phyloP scores from a whole-genome alignment of 2,113 vertebrate genomes.

The Halcyon senegalensis region DNA sequence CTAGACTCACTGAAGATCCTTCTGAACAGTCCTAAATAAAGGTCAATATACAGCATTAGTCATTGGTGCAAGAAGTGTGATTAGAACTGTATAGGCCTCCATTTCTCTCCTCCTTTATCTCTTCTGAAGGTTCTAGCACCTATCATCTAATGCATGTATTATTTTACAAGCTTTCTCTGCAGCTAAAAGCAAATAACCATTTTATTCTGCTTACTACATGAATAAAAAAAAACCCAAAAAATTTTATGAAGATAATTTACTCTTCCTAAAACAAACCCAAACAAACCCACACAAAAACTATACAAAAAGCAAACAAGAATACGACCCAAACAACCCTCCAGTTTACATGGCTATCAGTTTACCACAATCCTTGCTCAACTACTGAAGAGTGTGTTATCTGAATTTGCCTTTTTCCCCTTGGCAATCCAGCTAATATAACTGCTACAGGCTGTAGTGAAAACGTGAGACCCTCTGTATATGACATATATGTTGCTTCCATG shows the following conservation, averaged over 20 bases:
- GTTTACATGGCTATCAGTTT: not conserved
- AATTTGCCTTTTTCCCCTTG: not conserved
- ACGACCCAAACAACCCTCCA: not conserved
- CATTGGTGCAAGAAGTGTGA: not conserved
- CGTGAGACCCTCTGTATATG: not conserved
- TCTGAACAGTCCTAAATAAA: not conserved
- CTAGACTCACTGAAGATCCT: not conserved
- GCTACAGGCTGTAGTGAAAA: not conserved
- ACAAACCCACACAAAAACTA: too few relatives aligned
- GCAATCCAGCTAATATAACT: not conserved
- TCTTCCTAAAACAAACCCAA: not conserved
- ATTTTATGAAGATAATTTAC: not conserved
- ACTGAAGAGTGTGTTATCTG: not conserved
- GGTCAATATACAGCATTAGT: not conserved
- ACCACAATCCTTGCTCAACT: not conserved
- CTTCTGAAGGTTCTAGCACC: not conserved
- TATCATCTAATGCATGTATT: not conserved
- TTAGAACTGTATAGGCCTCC: not conserved
- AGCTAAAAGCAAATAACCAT: not conserved
- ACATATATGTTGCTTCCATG: not conserved
- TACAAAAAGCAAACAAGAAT: not conserved
- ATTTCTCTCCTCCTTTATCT: not conserved
- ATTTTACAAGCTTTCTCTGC: not conserved
- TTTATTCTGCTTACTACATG: not conserved
- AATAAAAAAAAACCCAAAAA: not conserved